Evolutionary conservation across 1,140 invertebrate species (phyloP), one percentile per base, ranked within the genome.

Genomic region (Lutraria rhynchaena): DNA sequence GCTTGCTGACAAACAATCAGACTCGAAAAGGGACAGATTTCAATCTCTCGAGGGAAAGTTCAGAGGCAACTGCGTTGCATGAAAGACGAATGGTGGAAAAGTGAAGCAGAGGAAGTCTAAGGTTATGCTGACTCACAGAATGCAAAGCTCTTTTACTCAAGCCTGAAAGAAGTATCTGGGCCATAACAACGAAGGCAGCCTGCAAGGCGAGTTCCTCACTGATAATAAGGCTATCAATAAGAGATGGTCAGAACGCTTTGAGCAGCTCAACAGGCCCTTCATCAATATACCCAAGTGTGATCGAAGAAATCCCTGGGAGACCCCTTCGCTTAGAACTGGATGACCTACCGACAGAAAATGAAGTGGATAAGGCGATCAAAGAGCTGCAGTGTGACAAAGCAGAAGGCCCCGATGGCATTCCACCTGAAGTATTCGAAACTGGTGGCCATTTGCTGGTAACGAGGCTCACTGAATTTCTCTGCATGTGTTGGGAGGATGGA

Each of bases 341-440:
- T 55, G 5, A 7, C n/a, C 53, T 27, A 7, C 53, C 53, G n/a
- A 55, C 53, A 7, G 53, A 55, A 55, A 55, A 7, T 5, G 19
- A 55, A n/a, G 53, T 55, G 5, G 19, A 55, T 22, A 55, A n/a
- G 19, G 53, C 53, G n/a, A 19, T 55, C 53, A 55, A 55, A 5
- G 5, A 55, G 53, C 53, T 55, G n/a, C 19, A 55, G 5, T 7
- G 53, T 55, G 53, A n/a, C 19, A 55, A 55, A 55, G 53, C 53
- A 7, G 5, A 5, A 7, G 53, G 53, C 4, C 4, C 53, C 4
- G 63, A 87, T 58, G 80, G 65, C 27, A 86, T 86, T 9, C 83
- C 70, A 27, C 60, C 80, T 41, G 74, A 83, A 41, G 46, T 86
- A 19, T 74, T 76, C 51, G 77, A 85, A n/a, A 1, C 41, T 29